Base-by-base conservation (phyloP, 2,888 invertebrate genomes). In the Pollenia labialis region DNA sequence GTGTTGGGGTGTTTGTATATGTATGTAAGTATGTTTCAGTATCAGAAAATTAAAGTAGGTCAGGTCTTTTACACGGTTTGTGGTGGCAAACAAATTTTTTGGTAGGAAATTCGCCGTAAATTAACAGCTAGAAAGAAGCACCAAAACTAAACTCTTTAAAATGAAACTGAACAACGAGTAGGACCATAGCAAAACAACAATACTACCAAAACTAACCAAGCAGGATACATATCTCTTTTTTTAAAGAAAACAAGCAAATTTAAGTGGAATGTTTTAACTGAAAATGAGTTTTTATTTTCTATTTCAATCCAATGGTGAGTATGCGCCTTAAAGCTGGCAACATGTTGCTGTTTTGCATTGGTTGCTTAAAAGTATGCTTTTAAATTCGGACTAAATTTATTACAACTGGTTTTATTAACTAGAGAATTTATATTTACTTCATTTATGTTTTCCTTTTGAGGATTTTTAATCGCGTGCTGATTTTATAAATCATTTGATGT, bases 41-140 rank as follows among this genome's bases (percentile, higher is more conserved):
- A 72, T 46, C 40, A 64, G 40, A 50, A 81, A 74, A 77, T 87
- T 87, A 81, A 87, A 87, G 76, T 87, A 87, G 87, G 87, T 87
- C 87, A 87, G 87, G 72, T 84, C 74, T 81, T 77, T 80, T 77
- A 87, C 77, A 84, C 72, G 56, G 72, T 40, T 81, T 77, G 87
- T 84, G 72, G 84, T 68, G 44, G 40, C 68, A 76, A 84, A 68
- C 71, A 66, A 76, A 85, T 18, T 54, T 81, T 77, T 77, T 80
- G 86, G 40, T 42, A 81, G 72, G n/a, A 66, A 81, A 74, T 81
- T 87, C 81, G 81, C 87, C 87, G 81, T 76, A 81, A 50, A 69
- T 84, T 42, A 16, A 69, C 54, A 50, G 52, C 32, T 76, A n/a
- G n/a, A 50, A 64, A 32, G 18, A 60, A 52, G 18, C 40, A 44